phyloP scores from a whole-genome alignment of 2,888 invertebrate genomes.

The Plebejus argus region DNA sequence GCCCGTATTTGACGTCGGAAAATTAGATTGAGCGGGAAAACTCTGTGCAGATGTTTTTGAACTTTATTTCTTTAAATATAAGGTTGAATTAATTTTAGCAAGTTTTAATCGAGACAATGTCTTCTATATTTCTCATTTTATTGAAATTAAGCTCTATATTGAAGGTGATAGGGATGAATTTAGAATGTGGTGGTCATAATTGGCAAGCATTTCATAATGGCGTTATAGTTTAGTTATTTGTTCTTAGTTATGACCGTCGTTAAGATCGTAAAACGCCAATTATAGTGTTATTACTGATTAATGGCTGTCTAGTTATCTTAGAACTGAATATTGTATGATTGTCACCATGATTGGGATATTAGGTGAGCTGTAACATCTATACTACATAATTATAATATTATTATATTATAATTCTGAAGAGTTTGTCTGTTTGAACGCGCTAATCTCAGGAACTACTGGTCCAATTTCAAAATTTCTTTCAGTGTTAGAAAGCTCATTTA shows the following conservation, averaged over 20 bases:
- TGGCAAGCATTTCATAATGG: conserved; percentile 64
- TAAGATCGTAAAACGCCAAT: conserved; percentile 40
- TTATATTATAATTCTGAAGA: too few species aligned
- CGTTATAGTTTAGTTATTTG: conserved; percentile 56
- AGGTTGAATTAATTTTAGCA: conserved; percentile 31
- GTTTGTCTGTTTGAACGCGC: too few species aligned
- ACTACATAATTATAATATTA: too few species aligned
- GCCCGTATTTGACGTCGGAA: conserved; percentile 48
- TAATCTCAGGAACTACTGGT: too few species aligned
- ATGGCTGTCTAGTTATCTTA: conserved; percentile 12
- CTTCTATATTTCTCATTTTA: not conserved
- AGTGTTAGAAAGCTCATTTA: too few species aligned
- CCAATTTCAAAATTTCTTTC: too few species aligned
- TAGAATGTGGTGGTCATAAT: conserved; percentile 48
- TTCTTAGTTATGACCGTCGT: conserved; percentile 56
- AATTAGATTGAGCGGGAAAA: conserved; percentile 47
- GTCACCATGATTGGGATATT: too few species aligned
- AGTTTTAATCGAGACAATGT: conserved; percentile 22
- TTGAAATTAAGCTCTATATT: not conserved
- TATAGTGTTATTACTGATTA: conserved; percentile 27
- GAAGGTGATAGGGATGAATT: not conserved
- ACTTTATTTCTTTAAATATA: conserved; percentile 30
- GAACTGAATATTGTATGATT: not conserved
- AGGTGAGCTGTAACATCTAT: too few species aligned
- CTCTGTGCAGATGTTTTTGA: conserved; percentile 23